Evolutionary conservation across 2,797 vertebrate species (phyloP), one percentile per base, ranked within the genome.

Genomic region (Sebastes matsubarae): DNA sequence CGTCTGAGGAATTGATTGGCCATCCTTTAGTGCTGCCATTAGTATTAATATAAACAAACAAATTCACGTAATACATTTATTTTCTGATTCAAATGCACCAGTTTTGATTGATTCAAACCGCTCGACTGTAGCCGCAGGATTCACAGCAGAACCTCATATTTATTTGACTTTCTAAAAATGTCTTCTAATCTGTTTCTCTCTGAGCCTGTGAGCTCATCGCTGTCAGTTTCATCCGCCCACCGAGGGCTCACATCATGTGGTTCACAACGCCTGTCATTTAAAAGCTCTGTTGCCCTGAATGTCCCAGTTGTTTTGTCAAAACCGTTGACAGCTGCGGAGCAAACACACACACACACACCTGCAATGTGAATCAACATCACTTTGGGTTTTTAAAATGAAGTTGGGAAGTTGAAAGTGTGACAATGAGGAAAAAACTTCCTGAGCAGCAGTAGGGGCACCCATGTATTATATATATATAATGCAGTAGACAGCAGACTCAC

Each of bases 171-270:
- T 58, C n/a, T 24, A n/a, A 58, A 69, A 64, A 55, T 34, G 50
- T 54, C 4, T 36, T 64, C 55, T 68, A 4, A 55, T 77, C 2
- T 22, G 6, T 69, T 61, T 64, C n/a, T 9, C n/a, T 9, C 52
- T 8, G 36, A 67, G 58, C 24, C 16, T 24, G 55, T 10, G 14
- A 77, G 58, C 65, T 32, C 2, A 10, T 30, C 7, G 46, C 75
- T 79, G 75, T 77, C 72, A 77, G 14, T 14, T 61, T 20, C 77
- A 63, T 75, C 50, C 24, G 11, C 67, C 80, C 68, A 13, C 38
- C 6, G 57, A 82, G 84, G 75, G 75, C 77, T 83, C 54, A 13
- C 79, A 72, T 85, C 79, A 67, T n/a, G 36, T 14, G 25, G 46
- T 50, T 50, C 59, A 9, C 64, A 54, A n/a, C 29, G 66, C 54